These are phyloP conservation scores for Cryptoblepharus egeriae DNA, from an alignment of 2,797 vertebrate genomes.

Conservation along the genomic window DNA sequence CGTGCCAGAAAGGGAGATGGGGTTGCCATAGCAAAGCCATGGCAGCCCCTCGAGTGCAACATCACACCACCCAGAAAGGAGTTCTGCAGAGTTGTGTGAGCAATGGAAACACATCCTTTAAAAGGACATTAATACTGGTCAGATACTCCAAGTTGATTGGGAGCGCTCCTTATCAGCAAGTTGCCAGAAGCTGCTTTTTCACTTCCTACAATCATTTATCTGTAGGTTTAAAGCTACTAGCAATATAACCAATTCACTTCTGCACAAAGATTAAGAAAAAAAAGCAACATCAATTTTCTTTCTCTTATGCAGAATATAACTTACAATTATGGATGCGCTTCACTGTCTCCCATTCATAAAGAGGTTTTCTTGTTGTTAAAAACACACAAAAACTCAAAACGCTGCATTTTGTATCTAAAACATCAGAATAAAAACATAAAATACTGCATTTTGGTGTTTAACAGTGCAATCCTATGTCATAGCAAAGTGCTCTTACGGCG, in stretches of 20 bases:
- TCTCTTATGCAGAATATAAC: conserved; percentile 29
- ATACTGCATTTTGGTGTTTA: too few relatives aligned
- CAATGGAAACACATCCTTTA: conserved; percentile 62
- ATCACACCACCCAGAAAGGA: conserved; percentile 60
- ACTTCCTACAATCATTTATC: conserved; percentile 55
- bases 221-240: conserved; percentile 37
- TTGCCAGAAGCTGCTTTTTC: conserved; percentile 47
- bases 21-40: conserved; percentile 71
- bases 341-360: background rate
- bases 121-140: conserved; percentile 65
- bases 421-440: too few relatives aligned
- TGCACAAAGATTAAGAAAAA: conserved; percentile 28
- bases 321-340: conserved; percentile 48
- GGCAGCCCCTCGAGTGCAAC: conserved; percentile 56
- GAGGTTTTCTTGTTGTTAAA: too few relatives aligned
- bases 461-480: too few relatives aligned
- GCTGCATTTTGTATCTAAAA: too few relatives aligned
- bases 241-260: conserved; percentile 42
- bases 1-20: conserved; percentile 51
- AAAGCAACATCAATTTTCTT: conserved; percentile 17
- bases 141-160: conserved; percentile 48
- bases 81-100: conserved; percentile 61
- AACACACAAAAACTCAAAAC: too few relatives aligned
- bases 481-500: too few relatives aligned
- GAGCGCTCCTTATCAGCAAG: conserved; percentile 58